phyloP scores from a whole-genome alignment of 2,797 vertebrate genomes.

The Eulemur coronatus region DNA sequence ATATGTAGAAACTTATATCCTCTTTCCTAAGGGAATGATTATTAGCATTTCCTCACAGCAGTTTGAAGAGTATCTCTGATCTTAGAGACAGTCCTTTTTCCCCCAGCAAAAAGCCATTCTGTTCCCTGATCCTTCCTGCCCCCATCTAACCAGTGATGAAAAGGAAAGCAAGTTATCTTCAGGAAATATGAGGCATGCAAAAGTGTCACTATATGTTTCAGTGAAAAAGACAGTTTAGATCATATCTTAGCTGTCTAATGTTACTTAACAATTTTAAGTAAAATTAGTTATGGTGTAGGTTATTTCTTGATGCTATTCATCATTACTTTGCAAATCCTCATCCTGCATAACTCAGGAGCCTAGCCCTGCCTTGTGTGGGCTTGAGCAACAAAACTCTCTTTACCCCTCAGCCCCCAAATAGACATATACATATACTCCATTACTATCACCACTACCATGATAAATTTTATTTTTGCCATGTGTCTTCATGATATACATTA shows the following conservation, averaged over 20 bases:
- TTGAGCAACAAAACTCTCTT: neutral
- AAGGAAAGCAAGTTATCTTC: slow-evolving; percentile 24
- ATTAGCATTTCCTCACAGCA: neutral
- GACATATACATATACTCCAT: neutral
- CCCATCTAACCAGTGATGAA: neutral
- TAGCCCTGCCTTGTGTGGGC: neutral
- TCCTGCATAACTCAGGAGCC: neutral
- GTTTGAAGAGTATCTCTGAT: neutral
- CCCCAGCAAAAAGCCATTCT: neutral
- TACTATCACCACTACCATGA: neutral
- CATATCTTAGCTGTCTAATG: neutral
- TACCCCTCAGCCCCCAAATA: neutral
- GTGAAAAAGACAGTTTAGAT: neutral
- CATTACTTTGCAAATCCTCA: neutral
- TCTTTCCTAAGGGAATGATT: neutral
- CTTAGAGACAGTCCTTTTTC: neutral
- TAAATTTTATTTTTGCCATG: neutral
- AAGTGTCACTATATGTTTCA: neutral
- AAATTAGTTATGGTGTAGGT: neutral
- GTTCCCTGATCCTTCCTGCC: neutral
- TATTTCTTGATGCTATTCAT: neutral
- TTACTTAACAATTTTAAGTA: neutral
- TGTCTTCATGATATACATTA: neutral
- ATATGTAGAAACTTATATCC: neutral
- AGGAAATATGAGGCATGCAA: neutral